Percentiles rank a stretch among this genome's conserved stretches.
These are phyloP conservation scores for Aporophyla nigra DNA, from an alignment of 2,888 invertebrate species.

Conservation along the genomic window DNA sequence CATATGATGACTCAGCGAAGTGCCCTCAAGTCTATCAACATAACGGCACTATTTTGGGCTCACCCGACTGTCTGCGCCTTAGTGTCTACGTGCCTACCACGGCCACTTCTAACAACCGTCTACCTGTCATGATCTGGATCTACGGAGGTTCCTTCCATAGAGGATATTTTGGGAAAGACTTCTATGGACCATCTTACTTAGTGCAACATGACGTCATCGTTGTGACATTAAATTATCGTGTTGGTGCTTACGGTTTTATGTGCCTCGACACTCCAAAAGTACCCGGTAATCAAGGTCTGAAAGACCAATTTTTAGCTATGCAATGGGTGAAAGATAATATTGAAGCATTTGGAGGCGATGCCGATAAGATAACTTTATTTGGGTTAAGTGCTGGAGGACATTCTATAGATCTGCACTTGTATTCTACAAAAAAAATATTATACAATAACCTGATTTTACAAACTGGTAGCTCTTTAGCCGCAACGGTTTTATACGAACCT, in stretches of 20 bases:
- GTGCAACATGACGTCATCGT: slow-evolving; percentile 78
- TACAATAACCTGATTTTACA: slow-evolving; percentile 76
- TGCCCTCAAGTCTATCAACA: slow-evolving; percentile 77
- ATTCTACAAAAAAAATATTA: slow-evolving; percentile 71
- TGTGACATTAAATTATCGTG: slow-evolving; percentile 77
- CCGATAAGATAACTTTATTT: slow-evolving; percentile 74
- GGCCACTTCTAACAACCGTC: slow-evolving; percentile 66
- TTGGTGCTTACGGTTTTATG: slow-evolving; percentile 82
- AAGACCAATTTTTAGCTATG: slow-evolving; percentile 78
- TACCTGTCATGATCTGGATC: slow-evolving; percentile 79
- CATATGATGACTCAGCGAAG: slow-evolving; percentile 72
- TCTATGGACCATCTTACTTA: slow-evolving; percentile 74
- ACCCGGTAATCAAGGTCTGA: slow-evolving; percentile 81
- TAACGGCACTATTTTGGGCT: slow-evolving; percentile 66
- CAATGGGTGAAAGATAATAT: slow-evolving; percentile 80
- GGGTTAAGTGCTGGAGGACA: slow-evolving; percentile 78
- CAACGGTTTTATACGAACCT: slow-evolving; percentile 67
- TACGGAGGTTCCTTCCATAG: slow-evolving; percentile 75
- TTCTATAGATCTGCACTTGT: slow-evolving; percentile 76
- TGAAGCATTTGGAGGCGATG: slow-evolving; percentile 79
- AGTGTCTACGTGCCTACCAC: slow-evolving; percentile 75
- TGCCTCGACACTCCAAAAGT: slow-evolving; percentile 75
- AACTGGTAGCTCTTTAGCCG: slow-evolving; percentile 73
- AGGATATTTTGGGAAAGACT: slow-evolving; percentile 67
- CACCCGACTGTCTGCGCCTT: slow-evolving; percentile 75